Evolutionary conservation across 1,140 invertebrate species (phyloP).

Genomic region (Anastrepha obliqua): DNA sequence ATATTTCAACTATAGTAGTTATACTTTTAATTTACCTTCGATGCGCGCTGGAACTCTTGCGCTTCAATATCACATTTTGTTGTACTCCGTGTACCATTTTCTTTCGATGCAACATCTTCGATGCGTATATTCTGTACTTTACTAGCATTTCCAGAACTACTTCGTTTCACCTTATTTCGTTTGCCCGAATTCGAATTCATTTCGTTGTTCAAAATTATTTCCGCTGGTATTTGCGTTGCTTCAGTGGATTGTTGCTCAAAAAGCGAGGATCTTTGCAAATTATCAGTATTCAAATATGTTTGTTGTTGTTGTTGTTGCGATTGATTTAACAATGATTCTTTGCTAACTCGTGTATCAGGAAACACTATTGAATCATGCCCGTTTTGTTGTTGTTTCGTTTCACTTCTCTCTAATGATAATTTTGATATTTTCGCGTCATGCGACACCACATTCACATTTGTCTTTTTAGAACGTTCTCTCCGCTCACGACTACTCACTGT

Average conservation of each 20-base stretch:
- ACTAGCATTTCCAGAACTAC: slow-evolving; percentile 1
- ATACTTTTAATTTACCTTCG: slow-evolving; percentile 67
- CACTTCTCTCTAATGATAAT: slow-evolving; percentile 11
- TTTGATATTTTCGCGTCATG: slow-evolving; percentile 38
- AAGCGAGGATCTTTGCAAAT: neutral
- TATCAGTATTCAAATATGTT: neutral
- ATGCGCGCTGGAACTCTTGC: slow-evolving; percentile 77
- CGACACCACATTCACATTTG: neutral
- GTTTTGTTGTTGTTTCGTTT: slow-evolving; percentile 37
- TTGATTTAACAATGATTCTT: slow-evolving; percentile 2
- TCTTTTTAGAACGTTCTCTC: slow-evolving; percentile 52
- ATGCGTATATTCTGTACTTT: slow-evolving; percentile 60
- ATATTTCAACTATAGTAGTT: neutral
- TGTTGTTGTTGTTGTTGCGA: neutral
- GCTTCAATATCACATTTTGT: slow-evolving; percentile 77
- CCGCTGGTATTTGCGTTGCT: neutral
- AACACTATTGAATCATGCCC: neutral
- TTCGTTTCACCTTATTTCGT: slow-evolving; percentile 45
- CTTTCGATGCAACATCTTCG: slow-evolving; percentile 64
- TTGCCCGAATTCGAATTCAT: slow-evolving; percentile 54
- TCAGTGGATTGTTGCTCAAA: neutral
- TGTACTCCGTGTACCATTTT: slow-evolving; percentile 30
- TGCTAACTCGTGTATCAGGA: neutral
- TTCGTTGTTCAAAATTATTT: slow-evolving; percentile 30
- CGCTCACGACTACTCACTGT: slow-evolving; percentile 33